Evolutionary conservation across 2,113 vertebrate genomes (phyloP).

Genomic region (Prochilodus magdalenae): DNA sequence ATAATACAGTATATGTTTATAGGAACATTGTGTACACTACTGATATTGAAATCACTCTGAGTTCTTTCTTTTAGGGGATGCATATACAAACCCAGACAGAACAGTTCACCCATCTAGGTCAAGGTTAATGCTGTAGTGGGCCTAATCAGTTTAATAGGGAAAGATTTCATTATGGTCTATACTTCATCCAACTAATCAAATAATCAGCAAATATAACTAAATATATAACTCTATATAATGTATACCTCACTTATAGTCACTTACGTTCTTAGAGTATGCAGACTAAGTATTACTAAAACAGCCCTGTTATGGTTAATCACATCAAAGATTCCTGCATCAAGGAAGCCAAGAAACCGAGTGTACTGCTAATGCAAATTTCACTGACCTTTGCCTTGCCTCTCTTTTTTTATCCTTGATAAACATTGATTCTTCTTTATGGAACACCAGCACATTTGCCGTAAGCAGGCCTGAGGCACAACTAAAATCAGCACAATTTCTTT

Average conservation of each 20-base stretch:
- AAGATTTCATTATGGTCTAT: not conserved
- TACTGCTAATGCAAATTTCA: not conserved
- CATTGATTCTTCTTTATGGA: slow-evolving; percentile 4
- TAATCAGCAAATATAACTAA: not conserved
- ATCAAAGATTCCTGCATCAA: not conserved
- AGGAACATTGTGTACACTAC: too few species aligned
- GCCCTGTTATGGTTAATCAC: not conserved
- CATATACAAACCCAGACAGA: not conserved
- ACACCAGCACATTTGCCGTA: not conserved
- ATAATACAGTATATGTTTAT: too few species aligned
- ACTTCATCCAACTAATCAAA: not conserved
- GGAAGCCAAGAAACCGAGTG: not conserved
- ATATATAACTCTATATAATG: not conserved
- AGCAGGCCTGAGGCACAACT: not conserved
- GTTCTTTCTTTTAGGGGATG: too few species aligned
- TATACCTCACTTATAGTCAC: not conserved
- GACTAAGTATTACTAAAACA: not conserved
- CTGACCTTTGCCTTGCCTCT: not conserved
- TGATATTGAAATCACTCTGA: too few species aligned
- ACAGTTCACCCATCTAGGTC: not conserved
- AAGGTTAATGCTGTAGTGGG: not conserved
- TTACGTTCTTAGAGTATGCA: not conserved
- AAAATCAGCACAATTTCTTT: not conserved
- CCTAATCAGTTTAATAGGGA: not conserved
- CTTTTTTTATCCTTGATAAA: not conserved